A percentile compares a stretch with the other conserved stretches of the same genome.
Evolutionary conservation across 2,113 vertebrate species (phyloP).

Genomic region (Burhinus bistriatus): DNA sequence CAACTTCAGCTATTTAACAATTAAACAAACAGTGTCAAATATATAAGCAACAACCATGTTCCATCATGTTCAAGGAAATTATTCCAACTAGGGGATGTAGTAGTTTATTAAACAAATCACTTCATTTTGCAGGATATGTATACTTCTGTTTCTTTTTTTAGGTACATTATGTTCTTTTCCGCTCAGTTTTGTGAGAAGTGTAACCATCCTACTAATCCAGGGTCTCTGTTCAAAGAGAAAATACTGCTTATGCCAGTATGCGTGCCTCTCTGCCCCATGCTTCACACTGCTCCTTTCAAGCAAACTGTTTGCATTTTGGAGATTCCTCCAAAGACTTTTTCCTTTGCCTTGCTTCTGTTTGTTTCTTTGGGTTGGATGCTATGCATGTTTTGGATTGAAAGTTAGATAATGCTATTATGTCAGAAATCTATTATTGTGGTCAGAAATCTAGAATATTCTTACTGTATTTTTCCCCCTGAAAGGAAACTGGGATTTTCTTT

Average conservation of each 20-base stretch:
- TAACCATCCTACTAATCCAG: background rate
- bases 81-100: constrained; percentile 32
- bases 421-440: background rate
- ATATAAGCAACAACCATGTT: constrained; percentile 3
- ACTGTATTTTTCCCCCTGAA: background rate
- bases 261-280: background rate
- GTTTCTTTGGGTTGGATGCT: background rate
- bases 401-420: background rate
- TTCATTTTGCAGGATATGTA: constrained; percentile 44
- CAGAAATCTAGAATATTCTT: background rate
- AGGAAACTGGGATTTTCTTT: background rate
- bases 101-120: constrained; percentile 61
- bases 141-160: constrained; percentile 9
- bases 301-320: background rate
- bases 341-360: background rate
- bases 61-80: constrained; percentile 34
- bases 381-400: background rate
- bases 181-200: background rate
- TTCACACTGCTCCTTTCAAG: background rate
- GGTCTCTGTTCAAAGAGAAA: background rate
- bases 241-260: background rate
- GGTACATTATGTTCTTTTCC: constrained; percentile 27
- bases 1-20: background rate
- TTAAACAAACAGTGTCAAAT: background rate
- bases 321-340: background rate